These are phyloP conservation scores for Nematostella vectensis DNA, from an alignment of 92 coral and sea anemone genomes.

Conservation along the genomic window DNA sequence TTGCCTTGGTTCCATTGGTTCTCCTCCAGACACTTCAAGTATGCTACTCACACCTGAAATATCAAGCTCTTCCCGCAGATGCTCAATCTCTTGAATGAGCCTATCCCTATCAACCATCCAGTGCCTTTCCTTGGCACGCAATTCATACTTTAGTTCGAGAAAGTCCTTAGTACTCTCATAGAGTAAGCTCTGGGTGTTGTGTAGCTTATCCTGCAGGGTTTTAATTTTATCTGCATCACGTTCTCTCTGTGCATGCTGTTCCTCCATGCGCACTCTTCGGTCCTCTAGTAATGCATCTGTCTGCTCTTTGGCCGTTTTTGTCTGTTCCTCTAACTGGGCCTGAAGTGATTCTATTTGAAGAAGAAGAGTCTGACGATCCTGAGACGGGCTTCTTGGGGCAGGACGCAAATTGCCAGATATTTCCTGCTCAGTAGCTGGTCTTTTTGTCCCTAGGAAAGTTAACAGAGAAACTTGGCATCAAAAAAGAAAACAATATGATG, in stretches of 20 bases:
- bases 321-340: constrained; percentile 92
- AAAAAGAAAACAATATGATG: too few species aligned
- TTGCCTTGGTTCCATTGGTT: constrained; percentile 78
- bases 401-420: constrained; percentile 52
- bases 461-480: not conserved
- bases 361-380: constrained; percentile 78
- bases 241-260: constrained; percentile 91
- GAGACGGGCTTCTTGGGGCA: constrained; percentile 20
- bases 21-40: constrained; percentile 88
- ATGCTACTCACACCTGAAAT: constrained; percentile 63
- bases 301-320: constrained; percentile 88
- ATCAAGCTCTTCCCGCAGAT: constrained; percentile 71
- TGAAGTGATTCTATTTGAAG: constrained; percentile 92
- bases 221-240: constrained; percentile 90
- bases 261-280: constrained; percentile 84
- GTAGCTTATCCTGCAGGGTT: constrained; percentile 79
- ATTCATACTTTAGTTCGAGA: constrained; percentile 82
- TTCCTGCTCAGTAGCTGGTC: constrained; percentile 13
- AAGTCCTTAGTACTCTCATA: constrained; percentile 98
- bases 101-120: constrained; percentile 98
- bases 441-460: constrained; percentile 9
- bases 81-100: constrained; percentile 80
- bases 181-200: constrained; percentile 79
- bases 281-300: constrained; percentile 83
- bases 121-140: constrained; percentile 90